Base-by-base conservation (phyloP, 1,140 invertebrate species). In the Pissodes strobi region DNA sequence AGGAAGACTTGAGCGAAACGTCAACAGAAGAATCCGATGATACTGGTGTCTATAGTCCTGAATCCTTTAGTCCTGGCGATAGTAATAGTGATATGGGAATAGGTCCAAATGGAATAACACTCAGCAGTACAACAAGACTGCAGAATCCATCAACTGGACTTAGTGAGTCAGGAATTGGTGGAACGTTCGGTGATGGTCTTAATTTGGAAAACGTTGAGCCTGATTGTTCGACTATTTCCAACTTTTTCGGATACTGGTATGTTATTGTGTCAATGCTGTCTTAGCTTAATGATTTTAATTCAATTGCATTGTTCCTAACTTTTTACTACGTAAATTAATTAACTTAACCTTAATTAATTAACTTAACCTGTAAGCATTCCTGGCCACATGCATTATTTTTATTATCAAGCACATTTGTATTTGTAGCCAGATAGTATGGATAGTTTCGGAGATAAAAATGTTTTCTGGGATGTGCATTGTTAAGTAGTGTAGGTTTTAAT, bases 211-310 rank as follows among this genome's bases (percentile, higher is more conserved):
- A 34, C n/a, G 55, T 66, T 8, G 71, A 77, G 8, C 64, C 76
- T 10, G 76, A 77, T 64, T 76, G 76, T 67, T 71, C 71, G 3
- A 69, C 74, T 2, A 76, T 78, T 61, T 76, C 75, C 1, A 76
- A 75, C 51, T 78, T 78, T 64, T 78, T 78, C 48, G 75, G 74
- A 38, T 78, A 78, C 64, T 78, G 76, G 76, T 77, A 68, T 58
- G 70, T 43, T 38, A n/a, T n/a, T n/a, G n/a, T n/a, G n/a, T n/a
- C n/a, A n/a, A n/a, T n/a, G n/a, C n/a, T n/a, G n/a, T n/a, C n/a
- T n/a, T n/a, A n/a, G n/a, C n/a, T n/a, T n/a, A n/a, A n/a, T n/a
- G n/a, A n/a, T n/a, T n/a, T n/a, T n/a, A n/a, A n/a, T n/a, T n/a
- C n/a, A n/a, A n/a, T n/a, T n/a, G n/a, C n/a, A n/a, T n/a, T n/a